Evolutionary conservation across 2,113 vertebrate genomes (phyloP).

Genomic region (Calonectris borealis): DNA sequence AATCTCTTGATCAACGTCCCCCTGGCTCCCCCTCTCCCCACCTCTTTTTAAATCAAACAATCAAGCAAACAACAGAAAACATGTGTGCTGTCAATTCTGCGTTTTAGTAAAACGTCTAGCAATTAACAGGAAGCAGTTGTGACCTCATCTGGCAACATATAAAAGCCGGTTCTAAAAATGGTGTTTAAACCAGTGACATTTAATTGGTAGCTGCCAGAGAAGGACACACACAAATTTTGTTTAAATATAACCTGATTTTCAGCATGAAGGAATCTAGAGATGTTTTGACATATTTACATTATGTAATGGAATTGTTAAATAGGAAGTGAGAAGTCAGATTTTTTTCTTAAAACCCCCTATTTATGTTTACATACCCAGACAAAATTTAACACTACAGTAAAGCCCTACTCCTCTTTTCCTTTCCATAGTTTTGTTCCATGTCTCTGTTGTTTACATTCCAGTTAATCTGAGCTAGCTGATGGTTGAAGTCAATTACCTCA

Average conservation of each 20-base stretch:
- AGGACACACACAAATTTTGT: slow-evolving; percentile 45
- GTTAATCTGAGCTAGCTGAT: background rate
- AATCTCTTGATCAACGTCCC: background rate
- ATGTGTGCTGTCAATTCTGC: background rate
- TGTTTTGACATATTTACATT: slow-evolving; percentile 49
- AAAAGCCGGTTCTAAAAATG: slow-evolving; percentile 8
- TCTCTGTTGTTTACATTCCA: slow-evolving; percentile 30
- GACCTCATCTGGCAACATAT: background rate
- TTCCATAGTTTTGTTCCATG: background rate
- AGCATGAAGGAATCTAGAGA: slow-evolving; percentile 11
- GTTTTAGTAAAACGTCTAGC: background rate
- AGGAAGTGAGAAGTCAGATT: background rate
- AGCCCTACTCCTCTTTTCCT: background rate
- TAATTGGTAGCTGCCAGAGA: slow-evolving; percentile 9
- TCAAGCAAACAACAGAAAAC: background rate
- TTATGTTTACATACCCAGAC: slow-evolving; percentile 19
- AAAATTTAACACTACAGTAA: background rate
- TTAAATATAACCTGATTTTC: slow-evolving; percentile 20
- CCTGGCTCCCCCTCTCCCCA: background rate
- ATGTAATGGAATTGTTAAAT: slow-evolving; percentile 47
- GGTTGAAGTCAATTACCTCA: background rate
- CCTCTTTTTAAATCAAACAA: background rate
- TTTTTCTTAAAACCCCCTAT: background rate
- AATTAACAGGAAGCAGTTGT: slow-evolving; percentile 5
- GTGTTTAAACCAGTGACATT: background rate